Base-by-base conservation (phyloP, 2,797 vertebrate species). In the Melanotaenia trifasciata region DNA sequence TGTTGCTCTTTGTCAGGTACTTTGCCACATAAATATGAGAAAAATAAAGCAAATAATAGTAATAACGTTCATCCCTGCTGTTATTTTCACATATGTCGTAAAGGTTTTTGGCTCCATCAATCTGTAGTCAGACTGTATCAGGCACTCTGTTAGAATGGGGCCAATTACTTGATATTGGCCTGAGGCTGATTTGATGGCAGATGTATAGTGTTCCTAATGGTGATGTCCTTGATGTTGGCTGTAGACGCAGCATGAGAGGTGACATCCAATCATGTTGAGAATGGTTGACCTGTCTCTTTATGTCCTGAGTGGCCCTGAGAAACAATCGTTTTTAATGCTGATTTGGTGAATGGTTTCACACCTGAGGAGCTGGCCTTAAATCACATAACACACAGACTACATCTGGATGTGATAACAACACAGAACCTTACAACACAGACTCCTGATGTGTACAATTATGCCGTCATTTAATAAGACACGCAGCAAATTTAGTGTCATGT, bases 181-280 rank as follows among this genome's bases (percentile, higher is more conserved):
- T 9, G 66, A 72, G 76, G 81, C 72, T 90, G 87, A 90, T 91
- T 88, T 88, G 85, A 90, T 91, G 89, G 88, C 72, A 70, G 84
- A 86, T 89, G 83, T 89, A 90, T 86, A 70, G 85, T 76, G 67
- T 80, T 88, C 66, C 69, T 84, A 92, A 86, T 85, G 80, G 74
- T 68, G 78, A 79, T 85, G 85, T 84, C 84, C 90, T 89, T 91
- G 85, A 90, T 91, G 87, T 85, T 70, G 82, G 80, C 79, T 69
- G 88, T 89, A 87, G 82, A 84, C 88, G 3, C 90, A 90, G 90
- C 84, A 33, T 89, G 88, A 73, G 85, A 84, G 79, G 78, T 79
- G 86, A 89, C 90, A 93, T 93, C 91, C 92, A 94, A 92, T 94
- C 91, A 92, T 67, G 79, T 70, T 71, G 83, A 87, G 89, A 57